Evolutionary conservation across 2,113 vertebrate genomes (phyloP), one percentile per base, ranked within the genome.

Genomic region (Cettia cetti): DNA sequence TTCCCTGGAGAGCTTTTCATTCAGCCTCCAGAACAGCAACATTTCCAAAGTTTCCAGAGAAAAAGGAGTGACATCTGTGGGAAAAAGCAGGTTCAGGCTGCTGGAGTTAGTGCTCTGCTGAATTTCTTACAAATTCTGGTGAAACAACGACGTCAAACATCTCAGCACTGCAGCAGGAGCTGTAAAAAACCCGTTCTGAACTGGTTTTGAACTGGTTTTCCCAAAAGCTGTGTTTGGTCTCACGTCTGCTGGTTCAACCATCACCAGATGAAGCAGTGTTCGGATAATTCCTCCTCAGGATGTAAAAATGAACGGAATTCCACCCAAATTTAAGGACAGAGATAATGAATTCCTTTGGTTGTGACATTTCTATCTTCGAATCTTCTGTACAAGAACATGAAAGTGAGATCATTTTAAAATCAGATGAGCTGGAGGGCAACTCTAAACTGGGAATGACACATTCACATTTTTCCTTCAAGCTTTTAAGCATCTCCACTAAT

Each of bases 401-500:
- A 90, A 87, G 66, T 11, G 74, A 86, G 54, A 50, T 26, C 63
- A 45, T 63, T 66, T 70, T 49, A 33, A 92, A 77, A 80, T 17
- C n/a, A 72, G 89, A 85, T 35, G 53, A 92, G 82, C 68, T 88
- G 49, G 20, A 82, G 82, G 82, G 65, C 21, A 42, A 10, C 65
- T 61, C 35, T 24, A 75, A 90, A 84, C 50, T 81, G 77, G 54
- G 27, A 94, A 88, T 64, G 56, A 79, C 94, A 93, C 70, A n/a
- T 40, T n/a, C 77, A 94, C 85, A 63, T 92, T 95, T 93, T 93
- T 65, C 90, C 84, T 94, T 94, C 40, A 85, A 86, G 82, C 52
- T 95, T 95, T 94, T 92, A 86, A 97, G 60, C 50, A 89, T 95
- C 64, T 77, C 57, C 65, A 71, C 65, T 95, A 95, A 97, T 63